These are phyloP conservation scores for Erpobdella octoculata DNA, from an alignment of 2,888 invertebrate genomes.

Conservation along the genomic window DNA sequence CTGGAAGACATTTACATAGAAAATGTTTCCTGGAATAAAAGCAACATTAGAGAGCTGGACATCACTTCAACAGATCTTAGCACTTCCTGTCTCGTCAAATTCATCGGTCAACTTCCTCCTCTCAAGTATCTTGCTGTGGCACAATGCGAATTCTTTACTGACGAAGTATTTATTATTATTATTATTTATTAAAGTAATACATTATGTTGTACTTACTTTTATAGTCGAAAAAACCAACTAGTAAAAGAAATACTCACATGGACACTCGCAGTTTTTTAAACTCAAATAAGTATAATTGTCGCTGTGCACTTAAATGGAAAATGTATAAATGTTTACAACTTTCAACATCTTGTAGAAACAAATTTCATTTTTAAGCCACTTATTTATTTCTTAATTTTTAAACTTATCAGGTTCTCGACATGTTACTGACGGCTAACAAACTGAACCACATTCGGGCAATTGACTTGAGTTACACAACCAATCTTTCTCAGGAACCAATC, in stretches of 20 bases:
- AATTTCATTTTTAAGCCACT: no score
- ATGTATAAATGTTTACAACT: no score
- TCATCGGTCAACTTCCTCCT: conserved; percentile 77
- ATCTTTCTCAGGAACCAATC: conserved; percentile 81
- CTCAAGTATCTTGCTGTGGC: conserved; percentile 78
- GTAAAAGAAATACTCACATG: no score
- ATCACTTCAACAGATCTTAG: conserved; percentile 92
- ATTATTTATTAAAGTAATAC: not conserved
- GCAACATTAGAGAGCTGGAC: conserved; percentile 79
- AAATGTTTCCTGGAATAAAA: conserved; percentile 96
- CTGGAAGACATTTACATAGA: conserved; percentile 83
- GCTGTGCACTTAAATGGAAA: no score
- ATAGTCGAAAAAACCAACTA: no score
- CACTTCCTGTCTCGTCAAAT: conserved; percentile 82
- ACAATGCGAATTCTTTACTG: conserved; percentile 93
- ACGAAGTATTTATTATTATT: conserved; percentile 59
- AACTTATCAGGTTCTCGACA: conserved; percentile 65
- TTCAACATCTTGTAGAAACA: no score
- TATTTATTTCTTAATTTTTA: not conserved
- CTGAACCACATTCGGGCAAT: conserved; percentile 70
- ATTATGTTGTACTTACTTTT: no score
- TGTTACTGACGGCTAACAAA: conserved; percentile 77
- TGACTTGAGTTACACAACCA: conserved; percentile 90
- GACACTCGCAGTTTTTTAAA: no score
- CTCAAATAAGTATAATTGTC: no score